Base-by-base conservation (phyloP, 2,888 invertebrate genomes). In the Folsomia candida region DNA sequence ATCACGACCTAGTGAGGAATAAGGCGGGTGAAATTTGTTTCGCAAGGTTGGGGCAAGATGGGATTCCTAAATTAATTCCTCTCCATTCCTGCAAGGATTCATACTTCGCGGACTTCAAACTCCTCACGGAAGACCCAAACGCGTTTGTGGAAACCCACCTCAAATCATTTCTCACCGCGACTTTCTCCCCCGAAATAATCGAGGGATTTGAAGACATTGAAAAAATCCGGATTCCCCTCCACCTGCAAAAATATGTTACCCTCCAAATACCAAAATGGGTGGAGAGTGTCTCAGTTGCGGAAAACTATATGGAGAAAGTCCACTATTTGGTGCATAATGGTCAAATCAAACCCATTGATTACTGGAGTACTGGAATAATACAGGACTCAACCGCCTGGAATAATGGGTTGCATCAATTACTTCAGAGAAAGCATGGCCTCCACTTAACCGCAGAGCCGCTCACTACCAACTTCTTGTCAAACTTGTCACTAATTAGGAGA, bases 271-370 rank as follows among this genome's bases (percentile, higher is more conserved):
- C 61, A 6, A 68, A 73, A 54, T 75, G 75, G 75, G 69, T 67
- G 1, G 68, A 66, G 1, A 65, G 57, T 51, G 61, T 51, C 14
- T 14, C 70, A 1, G 69, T 64, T 4, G 74, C 65, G 11, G 1
- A 54, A 3, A 20, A 26, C 26, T 71, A 63, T 24, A 29, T 54
- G 11, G 71, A 73, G 59, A 71, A 75, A 26, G 68, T 69, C 1
- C 64, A 73, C 47, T 75, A 75, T 66, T 29, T 75, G 24, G 57
- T 75, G 1, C 61, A 70, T 24, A 60, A 65, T 1, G 71, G 65
- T 3, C 27, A 25, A n/a, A 64, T 76, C 2, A 73, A 71, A 63
- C 76, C 76, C 4, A 72, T 76, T 18, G 76, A 76, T 51, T 74
- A 65, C 57, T 18, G 29, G 1, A 72, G 68, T n/a, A 74, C 76